These are phyloP conservation scores for Crossocerus cetratus DNA, from an alignment of 2,888 invertebrate genomes.

Conservation along the genomic window DNA sequence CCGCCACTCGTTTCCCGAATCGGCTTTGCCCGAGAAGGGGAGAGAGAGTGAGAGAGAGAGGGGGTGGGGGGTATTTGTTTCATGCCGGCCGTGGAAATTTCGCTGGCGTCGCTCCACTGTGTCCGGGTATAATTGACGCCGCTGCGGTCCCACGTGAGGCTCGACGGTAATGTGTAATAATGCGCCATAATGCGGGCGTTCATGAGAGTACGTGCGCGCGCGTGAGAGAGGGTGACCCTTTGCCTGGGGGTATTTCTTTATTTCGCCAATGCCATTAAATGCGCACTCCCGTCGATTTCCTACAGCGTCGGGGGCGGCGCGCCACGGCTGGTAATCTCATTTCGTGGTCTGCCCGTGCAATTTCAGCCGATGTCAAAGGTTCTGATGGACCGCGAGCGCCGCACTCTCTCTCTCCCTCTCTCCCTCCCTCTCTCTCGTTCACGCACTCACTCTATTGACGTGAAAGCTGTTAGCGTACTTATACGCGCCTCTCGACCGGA, in stretches of 20 bases:
- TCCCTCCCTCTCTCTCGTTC: no score
- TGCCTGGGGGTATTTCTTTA: slow-evolving; percentile 51
- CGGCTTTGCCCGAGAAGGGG: not conserved
- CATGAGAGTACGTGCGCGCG: slow-evolving; percentile 43
- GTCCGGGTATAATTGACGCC: slow-evolving; percentile 45
- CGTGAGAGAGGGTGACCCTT: slow-evolving; percentile 41
- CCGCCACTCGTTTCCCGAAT: no score
- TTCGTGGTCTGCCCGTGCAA: slow-evolving; percentile 44
- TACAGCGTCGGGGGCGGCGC: slow-evolving; percentile 19
- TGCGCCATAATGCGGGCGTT: slow-evolving; percentile 44
- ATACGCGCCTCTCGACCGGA: no score
- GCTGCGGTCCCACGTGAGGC: slow-evolving; percentile 30
- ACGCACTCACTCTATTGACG: no score
- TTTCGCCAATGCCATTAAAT: slow-evolving; percentile 50
- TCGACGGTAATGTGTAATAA: slow-evolving; percentile 55
- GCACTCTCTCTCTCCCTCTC: not conserved
- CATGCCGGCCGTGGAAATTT: slow-evolving; percentile 6
- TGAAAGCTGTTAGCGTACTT: no score
- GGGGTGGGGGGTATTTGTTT: slow-evolving; percentile 3
- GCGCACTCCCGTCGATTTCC: slow-evolving; percentile 43
- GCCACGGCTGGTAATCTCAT: slow-evolving; percentile 44
- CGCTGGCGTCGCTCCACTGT: slow-evolving; percentile 24
- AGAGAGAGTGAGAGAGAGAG: no score
- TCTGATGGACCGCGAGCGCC: not conserved
- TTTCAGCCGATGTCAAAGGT: slow-evolving; percentile 41